Conservation (phyloP, 2,113 vertebrate species). For the Boulengeromyrus knoepffleri region DNA sequence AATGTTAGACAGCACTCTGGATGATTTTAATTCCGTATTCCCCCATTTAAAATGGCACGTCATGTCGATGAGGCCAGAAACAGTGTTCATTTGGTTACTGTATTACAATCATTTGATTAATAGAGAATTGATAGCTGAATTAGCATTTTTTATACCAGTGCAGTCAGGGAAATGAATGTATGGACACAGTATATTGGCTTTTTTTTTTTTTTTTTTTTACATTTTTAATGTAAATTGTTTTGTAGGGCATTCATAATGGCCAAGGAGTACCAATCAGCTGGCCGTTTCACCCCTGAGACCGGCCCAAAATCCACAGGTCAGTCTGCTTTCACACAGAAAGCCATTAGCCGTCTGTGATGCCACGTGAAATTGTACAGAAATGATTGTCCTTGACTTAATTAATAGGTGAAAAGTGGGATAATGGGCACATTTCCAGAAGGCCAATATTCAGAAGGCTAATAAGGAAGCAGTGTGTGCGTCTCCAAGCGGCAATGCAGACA, state of each 20-base stretch:
- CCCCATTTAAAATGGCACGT: not conserved
- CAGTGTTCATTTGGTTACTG: not conserved
- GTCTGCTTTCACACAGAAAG: not conserved
- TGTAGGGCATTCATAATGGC: not conserved
- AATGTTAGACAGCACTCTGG: not conserved
- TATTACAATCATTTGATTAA: not conserved
- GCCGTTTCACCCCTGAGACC: not conserved
- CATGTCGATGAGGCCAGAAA: not conserved
- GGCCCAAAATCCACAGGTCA: not conserved
- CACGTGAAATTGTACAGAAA: not conserved
- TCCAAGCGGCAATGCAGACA: not conserved
- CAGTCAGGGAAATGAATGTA: not conserved
- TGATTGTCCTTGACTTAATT: not conserved
- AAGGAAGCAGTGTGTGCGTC: not conserved
- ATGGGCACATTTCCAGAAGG: not conserved
- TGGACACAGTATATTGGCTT: not conserved
- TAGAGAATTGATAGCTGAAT: not conserved
- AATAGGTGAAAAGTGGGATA: not conserved
- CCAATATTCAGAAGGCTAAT: constrained; percentile 2
- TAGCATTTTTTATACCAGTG: not conserved
- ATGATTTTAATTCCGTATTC: not conserved
- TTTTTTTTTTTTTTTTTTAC: not conserved
- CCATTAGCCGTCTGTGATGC: not conserved
- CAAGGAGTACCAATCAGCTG: not conserved
- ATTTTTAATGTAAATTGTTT: not conserved